Conservation (phyloP, 2,113 vertebrate species). For the Gambusia affinis region DNA sequence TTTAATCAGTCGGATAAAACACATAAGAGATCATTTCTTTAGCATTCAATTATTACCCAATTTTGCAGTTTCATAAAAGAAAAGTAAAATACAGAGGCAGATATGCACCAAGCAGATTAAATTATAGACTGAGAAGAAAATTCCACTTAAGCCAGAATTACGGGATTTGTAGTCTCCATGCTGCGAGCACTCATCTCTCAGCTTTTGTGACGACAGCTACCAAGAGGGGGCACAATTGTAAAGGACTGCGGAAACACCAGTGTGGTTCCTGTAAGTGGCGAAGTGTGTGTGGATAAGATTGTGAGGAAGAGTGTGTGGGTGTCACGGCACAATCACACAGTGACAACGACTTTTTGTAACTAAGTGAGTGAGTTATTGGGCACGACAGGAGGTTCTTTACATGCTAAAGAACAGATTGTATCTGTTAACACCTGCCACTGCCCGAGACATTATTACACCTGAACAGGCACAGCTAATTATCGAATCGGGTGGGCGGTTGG, state of each 20-base stretch:
- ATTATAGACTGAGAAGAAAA: neutral
- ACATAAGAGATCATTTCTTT: neutral
- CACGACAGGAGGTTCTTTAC: conserved; percentile 48
- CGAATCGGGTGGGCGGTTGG: conserved; percentile 21
- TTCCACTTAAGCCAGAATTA: neutral
- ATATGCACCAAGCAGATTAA: neutral
- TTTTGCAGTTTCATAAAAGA: neutral
- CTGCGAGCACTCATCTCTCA: neutral
- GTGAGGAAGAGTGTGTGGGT: conserved; percentile 9
- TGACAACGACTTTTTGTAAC: conserved; percentile 42
- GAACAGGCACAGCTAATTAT: conserved; percentile 47
- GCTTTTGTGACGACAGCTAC: conserved; percentile 28
- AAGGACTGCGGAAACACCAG: conserved; percentile 23
- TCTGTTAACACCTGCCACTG: conserved; percentile 48
- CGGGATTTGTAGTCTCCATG: neutral
- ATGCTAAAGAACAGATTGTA: conserved; percentile 50
- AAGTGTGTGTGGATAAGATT: conserved; percentile 11
- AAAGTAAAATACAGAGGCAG: neutral
- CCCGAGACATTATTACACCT: conserved; percentile 37
- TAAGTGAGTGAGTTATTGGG: conserved; percentile 34
- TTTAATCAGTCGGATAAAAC: neutral
- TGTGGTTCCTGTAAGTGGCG: neutral
- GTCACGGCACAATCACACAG: conserved; percentile 26
- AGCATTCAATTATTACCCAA: neutral
- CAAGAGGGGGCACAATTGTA: conserved; percentile 69